Evolutionary conservation across 1,140 invertebrate species (phyloP).

Genomic region (Ips typographus): DNA sequence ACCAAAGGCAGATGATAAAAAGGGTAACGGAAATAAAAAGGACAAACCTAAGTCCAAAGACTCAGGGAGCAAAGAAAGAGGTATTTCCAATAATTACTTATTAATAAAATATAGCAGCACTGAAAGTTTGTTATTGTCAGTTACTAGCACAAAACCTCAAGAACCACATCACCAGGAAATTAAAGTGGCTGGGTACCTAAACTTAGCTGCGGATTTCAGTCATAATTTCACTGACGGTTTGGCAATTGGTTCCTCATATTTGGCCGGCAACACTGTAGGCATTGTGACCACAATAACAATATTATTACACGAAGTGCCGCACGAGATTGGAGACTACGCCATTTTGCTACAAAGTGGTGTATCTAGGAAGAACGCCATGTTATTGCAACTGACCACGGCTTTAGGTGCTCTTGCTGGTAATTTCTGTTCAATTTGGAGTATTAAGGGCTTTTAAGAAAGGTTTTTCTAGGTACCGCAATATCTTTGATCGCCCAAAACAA

Average conservation of each 20-base stretch:
- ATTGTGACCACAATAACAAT: conserved; percentile 92
- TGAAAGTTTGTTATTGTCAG: too few relatives aligned
- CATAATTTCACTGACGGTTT: conserved; percentile 98
- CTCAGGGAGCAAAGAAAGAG: conserved; percentile 36
- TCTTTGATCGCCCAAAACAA: conserved; percentile 79
- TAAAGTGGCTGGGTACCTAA: conserved; percentile 91
- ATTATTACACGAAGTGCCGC: conserved; percentile 94
- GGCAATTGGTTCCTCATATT: conserved; percentile 95
- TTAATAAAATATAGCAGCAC: too few relatives aligned
- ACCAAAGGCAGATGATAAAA: conserved; percentile 34
- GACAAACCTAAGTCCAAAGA: conserved; percentile 52
- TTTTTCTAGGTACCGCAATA: conserved; percentile 67
- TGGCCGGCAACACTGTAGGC: conserved; percentile 81
- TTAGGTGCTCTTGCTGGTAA: conserved; percentile 83
- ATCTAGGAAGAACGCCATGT: conserved; percentile 86
- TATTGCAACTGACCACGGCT: conserved; percentile 89
- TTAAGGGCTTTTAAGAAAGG: not conserved
- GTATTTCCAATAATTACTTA: too few relatives aligned
- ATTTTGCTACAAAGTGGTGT: conserved; percentile 94
- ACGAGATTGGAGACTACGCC: conserved; percentile 98
- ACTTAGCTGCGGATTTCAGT: conserved; percentile 91
- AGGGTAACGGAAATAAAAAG: conserved; percentile 31
- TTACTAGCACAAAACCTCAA: not conserved
- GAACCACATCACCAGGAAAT: conserved; percentile 54
- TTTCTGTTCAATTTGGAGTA: not conserved